Conservation (phyloP, 2,113 vertebrate genomes). For the Heteronetta atricapilla region DNA sequence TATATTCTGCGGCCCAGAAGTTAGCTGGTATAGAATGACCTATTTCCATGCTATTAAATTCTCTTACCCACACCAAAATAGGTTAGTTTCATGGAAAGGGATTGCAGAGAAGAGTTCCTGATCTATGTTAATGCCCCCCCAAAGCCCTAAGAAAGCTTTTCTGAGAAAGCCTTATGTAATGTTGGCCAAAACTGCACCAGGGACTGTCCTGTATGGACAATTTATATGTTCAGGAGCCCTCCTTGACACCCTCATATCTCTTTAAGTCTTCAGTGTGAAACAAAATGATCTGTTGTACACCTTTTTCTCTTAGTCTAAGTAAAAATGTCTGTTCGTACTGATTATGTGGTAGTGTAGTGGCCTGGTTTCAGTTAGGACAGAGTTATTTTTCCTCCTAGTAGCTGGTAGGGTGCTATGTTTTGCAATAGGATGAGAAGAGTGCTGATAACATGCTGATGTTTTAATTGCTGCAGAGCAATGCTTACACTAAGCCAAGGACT, state of each 20-base stretch:
- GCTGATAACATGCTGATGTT: too few species aligned
- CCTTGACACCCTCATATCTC: rapidly evolving
- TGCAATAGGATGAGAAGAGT: too few species aligned
- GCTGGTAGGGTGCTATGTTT: too few species aligned
- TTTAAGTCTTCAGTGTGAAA: neutral
- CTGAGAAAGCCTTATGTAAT: neutral
- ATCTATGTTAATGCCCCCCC: neutral
- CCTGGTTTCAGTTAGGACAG: too few species aligned
- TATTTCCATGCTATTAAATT: slow-evolving; percentile 35
- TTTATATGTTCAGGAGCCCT: neutral
- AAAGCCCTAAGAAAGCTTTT: neutral
- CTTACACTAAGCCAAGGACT: too few species aligned
- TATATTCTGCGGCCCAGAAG: neutral
- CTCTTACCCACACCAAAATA: neutral
- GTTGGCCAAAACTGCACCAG: neutral
- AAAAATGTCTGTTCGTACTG: neutral
- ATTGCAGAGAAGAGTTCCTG: neutral
- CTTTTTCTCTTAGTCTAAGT: neutral
- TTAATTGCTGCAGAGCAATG: too few species aligned
- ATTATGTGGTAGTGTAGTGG: neutral
- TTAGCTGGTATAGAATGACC: neutral
- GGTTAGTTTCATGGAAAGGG: slow-evolving; percentile 7
- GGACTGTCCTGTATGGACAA: neutral
- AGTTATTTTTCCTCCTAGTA: too few species aligned
- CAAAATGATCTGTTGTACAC: neutral